Evolutionary conservation across 2,888 invertebrate genomes (phyloP).

Genomic region (Hirtodrosophila alboralis): DNA sequence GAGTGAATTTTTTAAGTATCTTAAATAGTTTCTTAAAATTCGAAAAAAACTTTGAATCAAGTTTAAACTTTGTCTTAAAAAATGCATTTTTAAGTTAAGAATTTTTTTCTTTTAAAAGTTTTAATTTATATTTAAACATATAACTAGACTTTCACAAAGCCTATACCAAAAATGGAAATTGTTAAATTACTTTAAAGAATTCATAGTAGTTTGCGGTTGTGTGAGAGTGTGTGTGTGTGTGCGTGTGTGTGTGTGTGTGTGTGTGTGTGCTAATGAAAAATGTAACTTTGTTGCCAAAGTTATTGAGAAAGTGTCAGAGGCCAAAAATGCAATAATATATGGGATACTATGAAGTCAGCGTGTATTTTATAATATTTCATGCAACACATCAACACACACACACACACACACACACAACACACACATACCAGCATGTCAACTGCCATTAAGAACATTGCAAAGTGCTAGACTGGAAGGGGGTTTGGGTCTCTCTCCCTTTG

Average conservation of each 20-base stretch:
- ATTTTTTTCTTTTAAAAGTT: too few relatives aligned
- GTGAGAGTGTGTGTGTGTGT: neutral
- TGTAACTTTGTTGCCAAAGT: conserved; percentile 47
- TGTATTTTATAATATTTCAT: conserved; percentile 24
- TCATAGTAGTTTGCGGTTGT: too few relatives aligned
- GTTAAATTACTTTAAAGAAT: neutral
- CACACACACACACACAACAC: conserved; percentile 1
- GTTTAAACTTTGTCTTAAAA: too few relatives aligned
- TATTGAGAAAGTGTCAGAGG: conserved; percentile 52
- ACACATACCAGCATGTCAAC: conserved; percentile 12
- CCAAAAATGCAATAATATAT: conserved; percentile 48
- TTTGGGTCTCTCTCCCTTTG: neutral
- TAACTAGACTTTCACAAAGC: too few relatives aligned
- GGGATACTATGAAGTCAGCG: conserved; percentile 48
- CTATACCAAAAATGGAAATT: too few relatives aligned
- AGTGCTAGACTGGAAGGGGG: neutral
- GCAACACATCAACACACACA: conserved; percentile 6
- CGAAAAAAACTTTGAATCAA: too few relatives aligned
- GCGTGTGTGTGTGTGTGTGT: conserved; percentile 6
- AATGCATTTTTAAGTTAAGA: too few relatives aligned
- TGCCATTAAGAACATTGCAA: conserved; percentile 57
- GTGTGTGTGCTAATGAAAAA: conserved; percentile 39
- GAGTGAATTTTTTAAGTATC: too few relatives aligned
- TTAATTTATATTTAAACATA: too few relatives aligned
- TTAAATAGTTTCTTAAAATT: too few relatives aligned